Conservation (phyloP, 2,113 vertebrate genomes). For the Geothlypis trichas region DNA sequence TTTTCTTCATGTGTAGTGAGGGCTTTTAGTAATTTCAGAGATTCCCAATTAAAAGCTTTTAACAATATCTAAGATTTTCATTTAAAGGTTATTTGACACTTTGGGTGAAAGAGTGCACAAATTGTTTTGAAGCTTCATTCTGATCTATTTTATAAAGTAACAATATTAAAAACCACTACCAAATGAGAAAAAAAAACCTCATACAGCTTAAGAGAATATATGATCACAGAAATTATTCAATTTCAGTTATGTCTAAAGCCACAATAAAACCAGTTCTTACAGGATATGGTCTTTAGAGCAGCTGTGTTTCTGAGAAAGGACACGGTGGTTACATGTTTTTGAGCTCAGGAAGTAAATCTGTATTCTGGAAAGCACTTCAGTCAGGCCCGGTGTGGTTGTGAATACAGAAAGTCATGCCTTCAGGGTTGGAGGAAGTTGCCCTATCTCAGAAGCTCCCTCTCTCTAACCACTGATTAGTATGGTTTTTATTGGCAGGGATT, state of each 20-base stretch:
- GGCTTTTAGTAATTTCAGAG: not conserved
- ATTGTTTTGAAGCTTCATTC: not conserved
- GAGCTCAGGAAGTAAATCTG: not conserved
- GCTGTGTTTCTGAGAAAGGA: not conserved
- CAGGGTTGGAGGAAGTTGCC: not conserved
- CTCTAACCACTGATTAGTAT: not conserved
- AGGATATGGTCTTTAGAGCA: not conserved
- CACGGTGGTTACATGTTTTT: not conserved
- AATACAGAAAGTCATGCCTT: constrained; percentile 6
- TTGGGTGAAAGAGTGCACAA: not conserved
- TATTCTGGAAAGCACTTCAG: not conserved
- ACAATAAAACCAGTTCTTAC: not conserved
- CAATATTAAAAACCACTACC: not conserved
- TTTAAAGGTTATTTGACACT: not conserved
- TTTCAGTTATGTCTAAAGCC: not conserved
- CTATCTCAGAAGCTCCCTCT: not conserved
- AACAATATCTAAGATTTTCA: not conserved
- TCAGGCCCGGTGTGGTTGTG: not conserved
- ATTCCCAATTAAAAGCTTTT: not conserved
- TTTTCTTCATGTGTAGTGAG: not conserved
- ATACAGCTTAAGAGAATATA: not conserved
- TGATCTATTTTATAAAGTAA: not conserved
- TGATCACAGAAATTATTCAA: not conserved
- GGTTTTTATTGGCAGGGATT: not conserved
- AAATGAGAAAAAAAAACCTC: not conserved